Conservation (phyloP, 1,140 invertebrate species). For the Drosophila eugracilis region DNA sequence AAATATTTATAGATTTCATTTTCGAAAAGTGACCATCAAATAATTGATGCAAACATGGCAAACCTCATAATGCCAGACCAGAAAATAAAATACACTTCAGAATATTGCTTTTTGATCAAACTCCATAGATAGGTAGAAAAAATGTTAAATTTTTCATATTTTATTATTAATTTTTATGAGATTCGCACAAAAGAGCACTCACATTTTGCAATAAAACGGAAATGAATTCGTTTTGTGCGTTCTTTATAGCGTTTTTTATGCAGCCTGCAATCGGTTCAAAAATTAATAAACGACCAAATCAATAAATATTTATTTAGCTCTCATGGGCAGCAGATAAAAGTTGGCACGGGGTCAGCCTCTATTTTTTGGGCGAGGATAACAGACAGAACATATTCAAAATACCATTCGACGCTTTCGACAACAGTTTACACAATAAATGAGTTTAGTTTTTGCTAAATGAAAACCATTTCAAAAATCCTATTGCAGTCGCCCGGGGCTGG, state of each 20-base stretch:
- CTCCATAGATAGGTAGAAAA: slow-evolving; percentile 10
- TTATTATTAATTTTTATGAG: slow-evolving; percentile 55
- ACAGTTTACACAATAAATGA: slow-evolving; percentile 73
- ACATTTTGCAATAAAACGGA: slow-evolving; percentile 44
- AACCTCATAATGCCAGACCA: slow-evolving; percentile 26
- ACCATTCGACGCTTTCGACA: slow-evolving; percentile 53
- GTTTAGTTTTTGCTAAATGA: slow-evolving; percentile 51
- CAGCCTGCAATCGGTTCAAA: slow-evolving; percentile 26
- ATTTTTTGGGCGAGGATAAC: neutral
- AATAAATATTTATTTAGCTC: slow-evolving; percentile 76
- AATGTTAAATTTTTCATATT: slow-evolving; percentile 28
- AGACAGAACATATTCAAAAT: slow-evolving; percentile 62
- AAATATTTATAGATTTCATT: slow-evolving; percentile 34
- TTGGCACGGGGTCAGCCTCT: slow-evolving; percentile 2
- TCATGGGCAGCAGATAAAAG: neutral
- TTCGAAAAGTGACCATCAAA: slow-evolving; percentile 33
- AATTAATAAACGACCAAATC: slow-evolving; percentile 44
- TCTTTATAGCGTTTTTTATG: slow-evolving; percentile 43
- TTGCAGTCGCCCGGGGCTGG: slow-evolving; percentile 11
- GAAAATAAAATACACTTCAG: slow-evolving; percentile 33
- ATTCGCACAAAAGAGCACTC: slow-evolving; percentile 22
- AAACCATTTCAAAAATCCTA: slow-evolving; percentile 27
- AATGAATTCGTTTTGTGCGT: slow-evolving; percentile 49
- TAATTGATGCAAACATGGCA: slow-evolving; percentile 33
- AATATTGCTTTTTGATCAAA: slow-evolving; percentile 34